phyloP scores from a whole-genome alignment of 2,888 invertebrate species.

The Chironomus riparius region DNA sequence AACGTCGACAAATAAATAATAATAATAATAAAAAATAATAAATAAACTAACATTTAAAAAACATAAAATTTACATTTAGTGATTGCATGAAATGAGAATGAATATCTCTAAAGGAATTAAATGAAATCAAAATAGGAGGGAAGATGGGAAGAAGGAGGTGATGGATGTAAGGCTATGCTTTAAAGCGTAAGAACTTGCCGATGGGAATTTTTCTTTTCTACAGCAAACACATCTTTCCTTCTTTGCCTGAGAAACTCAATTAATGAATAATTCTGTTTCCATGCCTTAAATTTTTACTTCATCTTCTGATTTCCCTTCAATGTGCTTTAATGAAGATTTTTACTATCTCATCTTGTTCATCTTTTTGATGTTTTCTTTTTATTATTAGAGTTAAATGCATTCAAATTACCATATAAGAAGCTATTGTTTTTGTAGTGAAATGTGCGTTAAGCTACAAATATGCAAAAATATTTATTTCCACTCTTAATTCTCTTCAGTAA shows the following conservation, averaged over 20 bases:
- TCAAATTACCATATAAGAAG: too few relatives aligned
- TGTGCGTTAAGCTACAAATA: too few relatives aligned
- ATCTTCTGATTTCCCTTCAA: not conserved
- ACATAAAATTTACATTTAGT: slow-evolving; percentile 25
- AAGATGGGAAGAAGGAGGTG: not conserved
- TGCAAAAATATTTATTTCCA: too few relatives aligned
- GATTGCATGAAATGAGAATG: not conserved
- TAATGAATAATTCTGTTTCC: slow-evolving; percentile 17
- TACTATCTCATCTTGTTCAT: too few relatives aligned
- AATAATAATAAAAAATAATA: too few relatives aligned
- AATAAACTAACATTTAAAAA: slow-evolving; percentile 13
- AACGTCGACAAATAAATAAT: too few relatives aligned
- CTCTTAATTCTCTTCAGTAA: too few relatives aligned
- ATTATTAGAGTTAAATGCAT: too few relatives aligned
- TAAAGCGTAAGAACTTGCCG: not conserved
- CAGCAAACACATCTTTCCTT: too few relatives aligned
- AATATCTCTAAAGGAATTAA: not conserved
- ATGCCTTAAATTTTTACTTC: not conserved
- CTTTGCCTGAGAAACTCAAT: slow-evolving; percentile 1
- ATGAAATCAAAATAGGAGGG: not conserved
- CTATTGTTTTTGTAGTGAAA: too few relatives aligned
- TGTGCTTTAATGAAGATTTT: too few relatives aligned
- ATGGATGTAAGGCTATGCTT: not conserved
- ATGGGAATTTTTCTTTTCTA: not conserved
- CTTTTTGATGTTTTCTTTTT: too few relatives aligned